Conservation (phyloP, 2,888 invertebrate genomes). For the Agrochola lota region DNA sequence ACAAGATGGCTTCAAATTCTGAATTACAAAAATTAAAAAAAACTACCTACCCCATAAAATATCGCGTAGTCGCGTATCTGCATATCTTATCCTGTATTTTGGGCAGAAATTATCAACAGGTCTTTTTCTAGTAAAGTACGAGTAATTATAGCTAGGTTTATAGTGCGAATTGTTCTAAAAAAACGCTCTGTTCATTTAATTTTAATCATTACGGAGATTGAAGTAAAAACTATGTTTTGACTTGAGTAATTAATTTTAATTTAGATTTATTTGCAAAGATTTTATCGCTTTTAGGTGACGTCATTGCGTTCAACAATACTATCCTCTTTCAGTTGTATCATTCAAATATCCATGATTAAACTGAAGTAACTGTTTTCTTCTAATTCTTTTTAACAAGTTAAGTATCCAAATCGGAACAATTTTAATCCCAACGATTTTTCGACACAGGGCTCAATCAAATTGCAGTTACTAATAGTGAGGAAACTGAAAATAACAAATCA, state of each 20-base stretch:
- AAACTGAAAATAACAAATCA: not conserved
- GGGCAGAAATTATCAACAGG: not conserved
- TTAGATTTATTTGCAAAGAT: conserved; percentile 52
- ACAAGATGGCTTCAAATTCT: not conserved
- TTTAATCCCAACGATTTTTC: not conserved
- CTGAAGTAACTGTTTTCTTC: not conserved
- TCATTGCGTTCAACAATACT: conserved; percentile 3
- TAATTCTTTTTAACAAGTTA: not conserved
- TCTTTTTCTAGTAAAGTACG: not conserved
- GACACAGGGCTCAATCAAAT: not conserved
- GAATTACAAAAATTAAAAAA: not conserved
- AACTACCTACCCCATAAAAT: not conserved
- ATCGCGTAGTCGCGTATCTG: not conserved
- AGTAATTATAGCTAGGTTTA: conserved; percentile 24
- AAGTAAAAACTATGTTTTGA: conserved; percentile 49
- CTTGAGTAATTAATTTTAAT: conserved; percentile 53
- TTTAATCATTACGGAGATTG: conserved; percentile 24
- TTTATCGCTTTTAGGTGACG: conserved; percentile 26
- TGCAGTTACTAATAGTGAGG: not conserved
- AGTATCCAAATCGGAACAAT: not conserved
- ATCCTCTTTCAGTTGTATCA: not conserved
- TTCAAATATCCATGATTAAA: not conserved
- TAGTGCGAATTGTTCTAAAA: not conserved
- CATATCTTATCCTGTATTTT: conserved; percentile 5
- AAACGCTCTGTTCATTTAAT: conserved; percentile 21